These are phyloP conservation scores for Parthenolecanium corni DNA, from an alignment of 2,888 invertebrate species.

Conservation along the genomic window DNA sequence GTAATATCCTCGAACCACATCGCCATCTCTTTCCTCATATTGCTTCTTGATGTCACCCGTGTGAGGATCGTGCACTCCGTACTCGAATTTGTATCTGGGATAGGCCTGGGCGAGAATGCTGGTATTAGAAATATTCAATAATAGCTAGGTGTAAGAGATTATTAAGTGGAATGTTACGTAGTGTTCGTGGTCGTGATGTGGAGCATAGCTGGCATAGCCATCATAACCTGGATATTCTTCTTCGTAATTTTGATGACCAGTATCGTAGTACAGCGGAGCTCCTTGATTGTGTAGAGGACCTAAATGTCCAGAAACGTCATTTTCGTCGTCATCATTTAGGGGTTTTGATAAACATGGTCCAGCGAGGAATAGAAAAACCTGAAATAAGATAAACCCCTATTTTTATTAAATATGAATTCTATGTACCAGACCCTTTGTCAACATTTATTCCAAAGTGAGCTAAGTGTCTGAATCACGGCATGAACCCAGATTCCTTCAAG, in stretches of 20 bases:
- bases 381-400: slow-evolving; percentile 1
- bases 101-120: slow-evolving; percentile 24
- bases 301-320: slow-evolving; percentile 15
- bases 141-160: background rate
- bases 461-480: background rate
- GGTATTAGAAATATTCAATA: background rate
- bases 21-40: slow-evolving; percentile 58
- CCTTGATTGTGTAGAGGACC: slow-evolving; percentile 12
- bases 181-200: slow-evolving; percentile 35
- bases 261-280: slow-evolving; percentile 18
- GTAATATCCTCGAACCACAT: slow-evolving; percentile 53
- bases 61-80: slow-evolving; percentile 59
- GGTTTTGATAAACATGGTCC: slow-evolving; percentile 6
- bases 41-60: slow-evolving; percentile 63
- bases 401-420: background rate
- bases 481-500: background rate
- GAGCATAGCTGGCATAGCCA: slow-evolving; percentile 33
- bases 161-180: slow-evolving; percentile 31
- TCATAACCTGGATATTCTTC: slow-evolving; percentile 21
- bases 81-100: slow-evolving; percentile 55
- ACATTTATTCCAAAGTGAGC: background rate
- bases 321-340: slow-evolving; percentile 6
- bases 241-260: slow-evolving; percentile 11
- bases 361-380: slow-evolving; percentile 13
- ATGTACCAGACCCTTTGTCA: background rate